Evolutionary conservation across 2,797 vertebrate genomes (phyloP), one percentile per base, ranked within the genome.

Genomic region (Characodon lateralis): DNA sequence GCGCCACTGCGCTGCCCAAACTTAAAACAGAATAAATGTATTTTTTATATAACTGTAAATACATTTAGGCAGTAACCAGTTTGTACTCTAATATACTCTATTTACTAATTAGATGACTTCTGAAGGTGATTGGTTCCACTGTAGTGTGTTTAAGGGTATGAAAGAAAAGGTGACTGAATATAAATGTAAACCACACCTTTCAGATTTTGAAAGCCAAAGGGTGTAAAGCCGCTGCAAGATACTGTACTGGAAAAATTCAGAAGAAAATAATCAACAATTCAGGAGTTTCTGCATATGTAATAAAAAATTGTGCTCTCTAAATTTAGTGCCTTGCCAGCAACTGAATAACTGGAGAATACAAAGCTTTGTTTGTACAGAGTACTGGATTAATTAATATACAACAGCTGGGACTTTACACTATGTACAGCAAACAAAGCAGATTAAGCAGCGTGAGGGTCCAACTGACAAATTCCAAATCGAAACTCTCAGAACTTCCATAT

Each of bases 401-500:
- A 31, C 75, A 78, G 74, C 73, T 71, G 68, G 46, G 59, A 73
- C 68, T 81, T 85, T 75, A 35, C 24, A 59, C 13, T 0, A 5
- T 7, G 58, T 72, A 63, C 65, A 76, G 41, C 76, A 53, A 78
- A 70, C 76, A 79, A 58, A 72, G 7, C 3, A 24, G 53, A 69
- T 75, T 55, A 43, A 50, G 63, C 5, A 28, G n/a, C 39, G 13
- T 35, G 14, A 72, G 71, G 53, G 53, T 28, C 73, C n/a, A 18
- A 0, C 26, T 71, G 78, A 72, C 48, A 69, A 78, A 87, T 78
- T 69, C 53, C 12, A n/a, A 61, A 80, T 13, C 4, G 31, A 85
- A 89, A 77, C 72, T 56, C 71, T 68, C 73, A 77, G 43, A 86
- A 89, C 78, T 69, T 89, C 71, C 72, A 71, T 77, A 77, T 69